A percentile compares a stretch with the other conserved stretches of the same genome.
Evolutionary conservation across 2,888 invertebrate genomes (phyloP).

Genomic region (Nineta flava): DNA sequence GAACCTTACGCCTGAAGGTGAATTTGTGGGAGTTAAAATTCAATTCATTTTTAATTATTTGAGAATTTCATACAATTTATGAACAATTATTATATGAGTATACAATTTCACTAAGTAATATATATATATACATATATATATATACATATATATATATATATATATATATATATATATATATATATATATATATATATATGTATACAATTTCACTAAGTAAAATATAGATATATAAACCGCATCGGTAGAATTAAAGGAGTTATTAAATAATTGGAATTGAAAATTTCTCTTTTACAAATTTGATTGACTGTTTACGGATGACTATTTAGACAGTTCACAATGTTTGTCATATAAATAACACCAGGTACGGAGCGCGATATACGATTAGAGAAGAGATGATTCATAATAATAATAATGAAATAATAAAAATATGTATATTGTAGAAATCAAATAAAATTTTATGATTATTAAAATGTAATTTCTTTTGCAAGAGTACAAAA

Average conservation of each 20-base stretch:
- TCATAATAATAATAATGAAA: neutral
- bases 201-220: neutral
- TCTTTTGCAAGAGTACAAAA: neutral
- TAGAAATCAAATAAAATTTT: neutral
- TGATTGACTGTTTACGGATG: no score
- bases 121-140: neutral
- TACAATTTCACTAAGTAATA: neutral
- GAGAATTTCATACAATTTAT: neutral
- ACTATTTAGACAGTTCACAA: no score
- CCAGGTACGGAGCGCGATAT: no score
- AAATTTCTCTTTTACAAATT: neutral
- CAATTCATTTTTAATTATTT: neutral
- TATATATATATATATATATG: conserved; percentile 1
- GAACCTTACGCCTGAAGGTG: no score
- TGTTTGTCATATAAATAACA: no score
- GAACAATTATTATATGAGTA: neutral
- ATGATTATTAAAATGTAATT: neutral
- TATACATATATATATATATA: neutral
- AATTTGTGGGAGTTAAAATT: neutral
- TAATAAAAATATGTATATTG: neutral
- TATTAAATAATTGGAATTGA: neutral
- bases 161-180: neutral
- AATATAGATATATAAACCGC: neutral
- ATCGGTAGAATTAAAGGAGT: neutral
- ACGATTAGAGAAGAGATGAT: no score